phyloP scores from a whole-genome alignment of 2,888 invertebrate genomes.

The Lypha dubia region DNA sequence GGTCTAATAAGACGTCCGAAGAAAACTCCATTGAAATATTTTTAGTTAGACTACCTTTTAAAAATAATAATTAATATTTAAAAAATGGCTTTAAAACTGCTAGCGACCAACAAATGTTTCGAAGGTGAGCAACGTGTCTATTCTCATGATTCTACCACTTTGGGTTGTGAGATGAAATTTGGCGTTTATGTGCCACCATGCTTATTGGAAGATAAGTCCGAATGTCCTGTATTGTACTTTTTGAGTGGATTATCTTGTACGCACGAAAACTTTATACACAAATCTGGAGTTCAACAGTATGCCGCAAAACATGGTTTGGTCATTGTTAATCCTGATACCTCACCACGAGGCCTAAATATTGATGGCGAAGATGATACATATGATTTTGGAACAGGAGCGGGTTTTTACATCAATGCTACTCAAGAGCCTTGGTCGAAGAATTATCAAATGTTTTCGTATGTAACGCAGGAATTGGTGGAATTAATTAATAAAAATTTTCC shows the following conservation, averaged over 20 bases:
- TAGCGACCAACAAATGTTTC: slow-evolving; percentile 78
- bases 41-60: background rate
- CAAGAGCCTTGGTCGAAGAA: slow-evolving; percentile 95
- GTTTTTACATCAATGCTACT: slow-evolving; percentile 97
- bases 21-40: background rate
- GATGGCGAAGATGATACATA: slow-evolving; percentile 95
- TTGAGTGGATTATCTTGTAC: slow-evolving; percentile 96
- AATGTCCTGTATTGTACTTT: slow-evolving; percentile 93
- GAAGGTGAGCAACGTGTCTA: slow-evolving; percentile 81
- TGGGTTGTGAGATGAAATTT: slow-evolving; percentile 96
- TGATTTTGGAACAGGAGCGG: slow-evolving; percentile 98
- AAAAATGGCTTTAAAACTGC: slow-evolving; percentile 77
- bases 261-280: slow-evolving; percentile 97
- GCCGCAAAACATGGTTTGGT: slow-evolving; percentile 94
- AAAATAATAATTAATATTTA: background rate
- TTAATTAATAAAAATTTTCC: slow-evolving; percentile 91
- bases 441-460: slow-evolving; percentile 97
- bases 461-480: slow-evolving; percentile 93
- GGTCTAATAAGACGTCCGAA: background rate
- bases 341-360: slow-evolving; percentile 94
- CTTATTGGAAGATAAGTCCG: slow-evolving; percentile 84
- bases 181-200: slow-evolving; percentile 93
- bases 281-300: slow-evolving; percentile 96
- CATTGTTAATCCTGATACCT: slow-evolving; percentile 97
- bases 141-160: slow-evolving; percentile 83